Percentiles rank a stretch among this genome's conserved stretches.
phyloP scores from a whole-genome alignment of 2,888 invertebrate species.

The Slavum lentiscoides region DNA sequence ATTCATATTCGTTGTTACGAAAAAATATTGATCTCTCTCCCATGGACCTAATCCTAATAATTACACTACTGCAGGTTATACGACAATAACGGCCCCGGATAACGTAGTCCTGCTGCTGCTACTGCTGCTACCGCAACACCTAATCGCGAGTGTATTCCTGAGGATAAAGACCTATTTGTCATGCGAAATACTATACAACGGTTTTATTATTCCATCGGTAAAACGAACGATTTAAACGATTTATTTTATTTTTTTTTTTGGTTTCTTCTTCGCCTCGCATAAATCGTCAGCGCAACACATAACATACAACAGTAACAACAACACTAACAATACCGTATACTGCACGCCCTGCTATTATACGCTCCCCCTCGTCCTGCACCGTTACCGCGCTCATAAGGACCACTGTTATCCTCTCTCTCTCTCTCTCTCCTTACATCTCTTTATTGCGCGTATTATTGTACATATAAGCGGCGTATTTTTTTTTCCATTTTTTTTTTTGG shows the following conservation, averaged over 20 bases:
- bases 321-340: neutral
- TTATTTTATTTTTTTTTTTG: neutral
- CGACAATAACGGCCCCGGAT: no score
- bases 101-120: no score
- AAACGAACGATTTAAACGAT: conserved; percentile 4
- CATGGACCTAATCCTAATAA: no score
- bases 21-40: no score
- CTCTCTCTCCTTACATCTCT: neutral
- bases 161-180: conserved; percentile 45
- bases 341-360: neutral
- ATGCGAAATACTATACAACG: conserved; percentile 28
- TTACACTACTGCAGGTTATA: no score
- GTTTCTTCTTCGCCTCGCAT: neutral
- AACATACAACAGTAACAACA: neutral
- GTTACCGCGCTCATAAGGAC: neutral
- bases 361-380: no score
- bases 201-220: conserved; percentile 10
- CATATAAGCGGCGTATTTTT: neutral
- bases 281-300: neutral
- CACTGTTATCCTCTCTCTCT: neutral
- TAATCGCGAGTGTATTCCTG: neutral
- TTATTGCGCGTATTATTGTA: neutral
- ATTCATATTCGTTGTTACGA: no score
- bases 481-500: conserved; percentile 25
- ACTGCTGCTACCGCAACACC: no score